Conservation (phyloP, 2,888 invertebrate species). For the Agrilus mali region DNA sequence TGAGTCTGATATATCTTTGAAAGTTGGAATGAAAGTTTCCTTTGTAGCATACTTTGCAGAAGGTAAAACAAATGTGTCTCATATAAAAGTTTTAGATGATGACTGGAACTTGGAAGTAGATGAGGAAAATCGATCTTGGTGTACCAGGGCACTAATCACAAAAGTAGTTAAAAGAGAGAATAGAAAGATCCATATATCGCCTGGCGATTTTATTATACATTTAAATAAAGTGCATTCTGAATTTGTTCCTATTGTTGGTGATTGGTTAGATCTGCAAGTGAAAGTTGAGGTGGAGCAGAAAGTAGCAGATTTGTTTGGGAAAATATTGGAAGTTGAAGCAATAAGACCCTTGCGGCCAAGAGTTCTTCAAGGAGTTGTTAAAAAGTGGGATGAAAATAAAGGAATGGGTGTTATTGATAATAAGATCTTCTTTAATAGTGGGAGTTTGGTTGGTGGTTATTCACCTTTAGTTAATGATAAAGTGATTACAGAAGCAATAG, state of each 20-base stretch:
- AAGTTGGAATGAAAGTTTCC: slow-evolving; percentile 45
- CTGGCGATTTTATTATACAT: slow-evolving; percentile 43
- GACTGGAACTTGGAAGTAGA: slow-evolving; percentile 31
- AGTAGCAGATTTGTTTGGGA: slow-evolving; percentile 36
- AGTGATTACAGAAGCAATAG: slow-evolving; percentile 55
- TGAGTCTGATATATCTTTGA: slow-evolving; percentile 30
- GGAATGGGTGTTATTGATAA: slow-evolving; percentile 44
- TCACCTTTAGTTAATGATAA: slow-evolving; percentile 46
- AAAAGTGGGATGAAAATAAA: slow-evolving; percentile 28
- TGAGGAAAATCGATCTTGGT: slow-evolving; percentile 22
- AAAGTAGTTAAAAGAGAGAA: slow-evolving; percentile 32
- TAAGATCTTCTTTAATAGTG: slow-evolving; percentile 45
- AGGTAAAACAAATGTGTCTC: slow-evolving; percentile 32
- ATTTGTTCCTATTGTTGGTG: slow-evolving; percentile 57
- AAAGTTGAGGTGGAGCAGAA: slow-evolving; percentile 47
- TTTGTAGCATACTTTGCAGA: slow-evolving; percentile 19
- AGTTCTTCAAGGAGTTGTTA: slow-evolving; percentile 38
- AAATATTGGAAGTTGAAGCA: slow-evolving; percentile 48
- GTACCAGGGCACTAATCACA: slow-evolving; percentile 27
- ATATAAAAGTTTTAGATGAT: slow-evolving; percentile 22
- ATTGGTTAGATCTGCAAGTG: slow-evolving; percentile 52
- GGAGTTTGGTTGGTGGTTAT: slow-evolving; percentile 40
- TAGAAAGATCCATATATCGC: slow-evolving; percentile 36
- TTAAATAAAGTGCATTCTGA: slow-evolving; percentile 48
- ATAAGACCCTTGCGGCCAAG: slow-evolving; percentile 48